phyloP scores from a whole-genome alignment of 2,113 vertebrate genomes.

The Phyllopteryx taeniolatus region DNA sequence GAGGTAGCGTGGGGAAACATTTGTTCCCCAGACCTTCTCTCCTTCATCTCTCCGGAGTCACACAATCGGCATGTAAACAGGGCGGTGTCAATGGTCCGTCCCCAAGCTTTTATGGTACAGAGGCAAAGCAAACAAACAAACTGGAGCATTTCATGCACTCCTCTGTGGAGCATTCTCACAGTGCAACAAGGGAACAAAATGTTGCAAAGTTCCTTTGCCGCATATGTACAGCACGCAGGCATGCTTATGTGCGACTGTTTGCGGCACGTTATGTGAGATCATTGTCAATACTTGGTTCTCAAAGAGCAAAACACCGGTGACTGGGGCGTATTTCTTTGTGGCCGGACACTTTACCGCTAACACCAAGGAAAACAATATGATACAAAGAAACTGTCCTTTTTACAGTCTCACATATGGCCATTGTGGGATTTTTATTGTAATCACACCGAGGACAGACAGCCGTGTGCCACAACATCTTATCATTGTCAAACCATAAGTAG shows the following conservation, averaged over 20 bases:
- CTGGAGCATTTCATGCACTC: conserved; percentile 59
- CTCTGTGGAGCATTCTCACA: conserved; percentile 50
- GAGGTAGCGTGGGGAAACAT: conserved; percentile 56
- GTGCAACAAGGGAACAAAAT: conserved; percentile 36
- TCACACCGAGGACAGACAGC: conserved; percentile 31
- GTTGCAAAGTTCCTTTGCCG: conserved; percentile 38
- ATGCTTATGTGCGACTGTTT: conserved; percentile 11
- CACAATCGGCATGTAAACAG: conserved; percentile 54
- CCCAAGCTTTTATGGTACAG: conserved; percentile 60
- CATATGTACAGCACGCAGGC: conserved; percentile 26
- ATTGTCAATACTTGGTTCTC: conserved; percentile 19
- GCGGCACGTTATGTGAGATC: not conserved
- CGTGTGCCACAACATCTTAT: conserved; percentile 47
- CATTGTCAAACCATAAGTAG: conserved; percentile 61
- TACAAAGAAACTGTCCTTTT: not conserved
- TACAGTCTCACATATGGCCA: conserved; percentile 7
- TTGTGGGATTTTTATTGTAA: conserved; percentile 17
- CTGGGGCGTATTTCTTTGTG: not conserved
- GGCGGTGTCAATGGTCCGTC: conserved; percentile 45
- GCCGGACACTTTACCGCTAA: not conserved
- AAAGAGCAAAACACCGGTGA: conserved; percentile 5
- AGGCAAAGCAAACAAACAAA: conserved; percentile 72
- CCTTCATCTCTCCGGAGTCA: conserved; percentile 44
- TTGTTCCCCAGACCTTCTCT: conserved; percentile 59
- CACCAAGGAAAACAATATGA: conserved; percentile 1